These are phyloP conservation scores for Spisula solida DNA, from an alignment of 2,888 invertebrate species.

Conservation along the genomic window DNA sequence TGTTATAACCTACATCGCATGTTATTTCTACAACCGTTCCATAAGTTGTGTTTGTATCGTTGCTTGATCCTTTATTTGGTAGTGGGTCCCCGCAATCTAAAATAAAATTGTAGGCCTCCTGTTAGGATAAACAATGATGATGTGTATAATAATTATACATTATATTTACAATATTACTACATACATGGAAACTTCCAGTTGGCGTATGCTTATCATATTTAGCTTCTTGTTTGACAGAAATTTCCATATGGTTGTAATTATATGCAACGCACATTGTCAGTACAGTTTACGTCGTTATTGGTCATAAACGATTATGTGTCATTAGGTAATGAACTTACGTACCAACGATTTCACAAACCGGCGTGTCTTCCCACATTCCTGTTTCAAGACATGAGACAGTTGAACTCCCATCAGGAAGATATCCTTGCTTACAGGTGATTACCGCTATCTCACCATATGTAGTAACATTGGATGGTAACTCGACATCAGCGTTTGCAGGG, in stretches of 20 bases:
- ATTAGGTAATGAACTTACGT: no score
- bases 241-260: no score
- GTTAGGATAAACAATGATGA: no score
- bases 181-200: no score
- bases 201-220: no score
- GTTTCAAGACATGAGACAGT: neutral
- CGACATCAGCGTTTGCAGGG: neutral
- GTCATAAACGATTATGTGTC: no score
- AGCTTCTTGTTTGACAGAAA: no score
- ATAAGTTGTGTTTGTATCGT: constrained; percentile 9
- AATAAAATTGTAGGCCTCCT: neutral
- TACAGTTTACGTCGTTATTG: no score
- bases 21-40: constrained; percentile 14
- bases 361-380: neutral
- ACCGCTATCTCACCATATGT: constrained; percentile 4
- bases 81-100: constrained; percentile 11
- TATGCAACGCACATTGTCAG: no score
- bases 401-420: neutral
- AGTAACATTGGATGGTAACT: neutral
- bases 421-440: constrained; percentile 3
- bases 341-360: neutral
- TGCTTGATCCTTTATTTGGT: constrained; percentile 10
- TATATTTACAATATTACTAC: no score
- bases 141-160: no score
- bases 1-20: neutral